Conservation (phyloP, 1,140 invertebrate genomes). For the Drosophila azteca region DNA sequence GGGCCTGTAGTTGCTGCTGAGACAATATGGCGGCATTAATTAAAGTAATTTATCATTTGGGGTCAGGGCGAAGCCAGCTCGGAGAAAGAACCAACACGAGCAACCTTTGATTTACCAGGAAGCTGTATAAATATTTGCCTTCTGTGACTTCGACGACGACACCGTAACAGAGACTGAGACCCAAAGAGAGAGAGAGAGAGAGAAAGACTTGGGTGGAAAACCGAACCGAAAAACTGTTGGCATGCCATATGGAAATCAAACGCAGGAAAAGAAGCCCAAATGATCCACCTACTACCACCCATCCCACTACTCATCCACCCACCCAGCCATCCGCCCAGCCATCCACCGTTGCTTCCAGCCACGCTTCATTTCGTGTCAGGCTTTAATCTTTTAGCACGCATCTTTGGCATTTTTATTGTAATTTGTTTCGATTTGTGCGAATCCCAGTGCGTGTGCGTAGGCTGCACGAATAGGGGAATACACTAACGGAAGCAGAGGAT, state of each 20-base stretch:
- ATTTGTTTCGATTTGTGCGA: constrained; percentile 73
- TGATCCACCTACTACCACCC: constrained; percentile 4
- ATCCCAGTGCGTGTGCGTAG: constrained; percentile 31
- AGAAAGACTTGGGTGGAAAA: not conserved
- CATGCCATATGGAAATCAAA: constrained; percentile 67
- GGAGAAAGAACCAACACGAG: constrained; percentile 18
- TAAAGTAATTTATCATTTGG: constrained; percentile 82
- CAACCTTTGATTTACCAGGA: constrained; percentile 73
- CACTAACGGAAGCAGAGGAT: constrained; percentile 7
- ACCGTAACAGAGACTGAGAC: constrained; percentile 24
- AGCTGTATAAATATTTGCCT: constrained; percentile 80
- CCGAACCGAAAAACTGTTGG: constrained; percentile 26
- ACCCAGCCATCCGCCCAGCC: not conserved
- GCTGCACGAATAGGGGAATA: constrained; percentile 13
- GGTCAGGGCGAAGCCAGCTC: constrained; percentile 63
- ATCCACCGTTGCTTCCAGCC: constrained; percentile 23
- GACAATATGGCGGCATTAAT: constrained; percentile 83
- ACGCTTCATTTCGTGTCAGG: constrained; percentile 76
- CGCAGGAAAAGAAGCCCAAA: not conserved
- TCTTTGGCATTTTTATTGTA: constrained; percentile 82
- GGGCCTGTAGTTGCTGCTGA: constrained; percentile 19
- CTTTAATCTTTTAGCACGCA: constrained; percentile 81
- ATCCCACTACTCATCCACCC: not conserved
- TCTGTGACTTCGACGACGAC: constrained; percentile 50
- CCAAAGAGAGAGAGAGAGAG: constrained; percentile 12